Conservation (phyloP, 2,888 invertebrate genomes). For the Trichogramma dendrolimi region DNA sequence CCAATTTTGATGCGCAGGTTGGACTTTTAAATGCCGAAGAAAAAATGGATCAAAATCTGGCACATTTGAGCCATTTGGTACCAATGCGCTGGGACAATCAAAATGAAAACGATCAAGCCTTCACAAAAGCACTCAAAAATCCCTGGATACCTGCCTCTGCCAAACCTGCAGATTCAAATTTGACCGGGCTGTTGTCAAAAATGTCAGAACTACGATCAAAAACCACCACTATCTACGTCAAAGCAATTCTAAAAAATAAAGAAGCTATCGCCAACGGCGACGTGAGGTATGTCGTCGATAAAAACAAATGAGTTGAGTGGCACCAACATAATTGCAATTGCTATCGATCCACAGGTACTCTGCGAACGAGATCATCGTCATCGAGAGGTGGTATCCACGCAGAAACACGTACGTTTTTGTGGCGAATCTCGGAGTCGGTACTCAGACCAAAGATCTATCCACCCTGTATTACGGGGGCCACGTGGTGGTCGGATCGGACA, state of each 20-base stretch:
- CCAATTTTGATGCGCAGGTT: slow-evolving; percentile 31
- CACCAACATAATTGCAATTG: slow-evolving; percentile 1
- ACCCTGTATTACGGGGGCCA: slow-evolving; percentile 72
- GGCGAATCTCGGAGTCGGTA: slow-evolving; percentile 64
- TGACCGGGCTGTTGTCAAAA: slow-evolving; percentile 56
- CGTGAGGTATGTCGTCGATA: slow-evolving; percentile 52
- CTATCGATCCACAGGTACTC: slow-evolving; percentile 52
- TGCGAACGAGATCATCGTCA: slow-evolving; percentile 62
- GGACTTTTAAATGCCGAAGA: slow-evolving; percentile 44
- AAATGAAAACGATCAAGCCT: slow-evolving; percentile 28
- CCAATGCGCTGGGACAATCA: slow-evolving; percentile 64
- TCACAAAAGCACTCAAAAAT: not conserved
- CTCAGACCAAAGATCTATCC: slow-evolving; percentile 68
- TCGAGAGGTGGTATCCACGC: slow-evolving; percentile 76
- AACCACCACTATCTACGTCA: slow-evolving; percentile 72
- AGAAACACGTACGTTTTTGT: slow-evolving; percentile 73
- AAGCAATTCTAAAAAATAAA: slow-evolving; percentile 65
- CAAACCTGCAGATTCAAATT: slow-evolving; percentile 52
- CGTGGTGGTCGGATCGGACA: slow-evolving; percentile 56
- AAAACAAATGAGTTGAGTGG: not conserved
- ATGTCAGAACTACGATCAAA: slow-evolving; percentile 60
- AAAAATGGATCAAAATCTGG: slow-evolving; percentile 43
- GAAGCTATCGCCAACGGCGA: slow-evolving; percentile 64
- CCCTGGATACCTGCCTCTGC: slow-evolving; percentile 63
- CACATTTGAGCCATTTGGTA: slow-evolving; percentile 64